Evolutionary conservation across 1,140 invertebrate species (phyloP).

Genomic region (Chelonus insularis): DNA sequence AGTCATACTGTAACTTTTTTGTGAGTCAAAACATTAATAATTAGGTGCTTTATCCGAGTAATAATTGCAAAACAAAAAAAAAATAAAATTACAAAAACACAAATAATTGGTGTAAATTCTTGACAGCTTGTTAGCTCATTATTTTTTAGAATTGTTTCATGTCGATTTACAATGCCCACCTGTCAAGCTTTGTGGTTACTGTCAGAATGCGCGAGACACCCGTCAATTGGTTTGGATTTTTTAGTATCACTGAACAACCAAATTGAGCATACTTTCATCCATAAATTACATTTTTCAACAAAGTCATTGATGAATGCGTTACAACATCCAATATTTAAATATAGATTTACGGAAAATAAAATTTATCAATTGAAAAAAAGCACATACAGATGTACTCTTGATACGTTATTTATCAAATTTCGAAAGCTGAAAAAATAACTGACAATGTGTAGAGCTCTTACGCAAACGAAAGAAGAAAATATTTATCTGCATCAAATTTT

Average conservation of each 20-base stretch:
- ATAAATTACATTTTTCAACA: neutral
- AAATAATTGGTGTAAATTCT: neutral
- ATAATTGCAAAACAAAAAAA: neutral
- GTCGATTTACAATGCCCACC: slow-evolving; percentile 16
- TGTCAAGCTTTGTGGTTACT: slow-evolving; percentile 14
- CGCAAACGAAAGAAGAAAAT: neutral
- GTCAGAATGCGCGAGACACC: slow-evolving; percentile 2
- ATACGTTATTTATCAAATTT: too few relatives aligned
- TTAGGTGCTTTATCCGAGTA: neutral
- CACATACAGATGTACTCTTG: too few relatives aligned
- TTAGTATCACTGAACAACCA: neutral
- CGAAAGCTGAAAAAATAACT: too few relatives aligned
- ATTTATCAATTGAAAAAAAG: neutral
- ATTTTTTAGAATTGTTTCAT: neutral
- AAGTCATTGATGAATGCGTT: neutral
- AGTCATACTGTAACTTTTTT: too few relatives aligned
- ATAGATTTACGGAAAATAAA: neutral
- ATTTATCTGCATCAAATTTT: neutral
- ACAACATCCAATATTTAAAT: slow-evolving; percentile 1
- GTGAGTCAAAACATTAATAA: too few relatives aligned
- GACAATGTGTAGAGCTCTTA: too few relatives aligned
- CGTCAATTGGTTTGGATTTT: neutral
- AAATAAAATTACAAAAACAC: neutral
- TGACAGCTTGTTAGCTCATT: slow-evolving; percentile 17
- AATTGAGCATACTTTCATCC: neutral